A percentile compares a stretch with the other conserved stretches of the same genome.
Evolutionary conservation across 2,113 vertebrate species (phyloP).

Genomic region (Rhinichthys klamathensis): DNA sequence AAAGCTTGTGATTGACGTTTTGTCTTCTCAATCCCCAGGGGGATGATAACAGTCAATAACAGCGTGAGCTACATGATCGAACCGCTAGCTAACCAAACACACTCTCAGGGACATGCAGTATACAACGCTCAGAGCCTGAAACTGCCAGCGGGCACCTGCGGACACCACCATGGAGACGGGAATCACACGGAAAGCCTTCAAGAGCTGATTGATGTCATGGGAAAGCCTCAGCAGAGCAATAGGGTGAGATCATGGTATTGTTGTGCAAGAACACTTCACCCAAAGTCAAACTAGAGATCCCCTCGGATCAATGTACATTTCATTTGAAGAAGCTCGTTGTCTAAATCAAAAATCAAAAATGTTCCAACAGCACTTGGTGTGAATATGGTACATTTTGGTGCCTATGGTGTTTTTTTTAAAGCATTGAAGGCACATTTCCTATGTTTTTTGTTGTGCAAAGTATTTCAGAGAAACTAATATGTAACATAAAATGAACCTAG

Average conservation of each 20-base stretch:
- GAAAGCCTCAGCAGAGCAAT: slow-evolving; percentile 60
- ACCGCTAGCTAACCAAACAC: slow-evolving; percentile 73
- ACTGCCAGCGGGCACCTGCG: slow-evolving; percentile 78
- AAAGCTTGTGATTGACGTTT: not conserved
- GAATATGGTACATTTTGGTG: not conserved
- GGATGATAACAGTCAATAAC: slow-evolving; percentile 83
- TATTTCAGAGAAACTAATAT: not conserved
- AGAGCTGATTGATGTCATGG: slow-evolving; percentile 74
- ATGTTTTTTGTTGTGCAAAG: not conserved
- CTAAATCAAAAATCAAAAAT: not conserved
- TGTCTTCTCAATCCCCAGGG: slow-evolving; percentile 78
- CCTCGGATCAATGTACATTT: not conserved
- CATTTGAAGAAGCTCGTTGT: not conserved
- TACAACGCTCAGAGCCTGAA: slow-evolving; percentile 83
- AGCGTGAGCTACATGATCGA: slow-evolving; percentile 91
- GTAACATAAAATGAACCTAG: not conserved
- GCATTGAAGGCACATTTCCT: not conserved
- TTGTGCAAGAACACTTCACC: not conserved
- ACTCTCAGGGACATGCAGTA: slow-evolving; percentile 78
- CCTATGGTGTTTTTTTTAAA: not conserved
- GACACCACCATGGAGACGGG: slow-evolving; percentile 64
- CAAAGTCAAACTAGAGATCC: not conserved
- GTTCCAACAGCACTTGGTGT: not conserved
- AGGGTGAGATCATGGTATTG: slow-evolving; percentile 73
- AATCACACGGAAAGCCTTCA: slow-evolving; percentile 57